Evolutionary conservation across 30 jellyfish, hydroid and myxozoan species (phyloP), one percentile per base, ranked within the genome.

Genomic region (Aurelia sp.): DNA sequence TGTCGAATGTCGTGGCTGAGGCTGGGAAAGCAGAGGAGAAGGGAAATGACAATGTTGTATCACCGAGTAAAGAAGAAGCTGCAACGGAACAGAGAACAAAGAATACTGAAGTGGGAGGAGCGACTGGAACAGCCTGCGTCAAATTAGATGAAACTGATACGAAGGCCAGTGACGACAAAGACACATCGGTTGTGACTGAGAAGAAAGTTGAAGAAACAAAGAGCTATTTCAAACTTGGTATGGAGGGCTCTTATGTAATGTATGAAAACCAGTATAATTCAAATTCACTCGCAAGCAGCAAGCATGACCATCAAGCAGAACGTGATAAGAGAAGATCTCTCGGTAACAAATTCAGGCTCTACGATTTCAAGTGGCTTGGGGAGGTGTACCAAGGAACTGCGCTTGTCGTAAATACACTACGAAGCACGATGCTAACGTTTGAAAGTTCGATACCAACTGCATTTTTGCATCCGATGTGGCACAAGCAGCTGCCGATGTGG

Each of bases 391-490:
- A 84, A 64, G 99, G 99, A 18, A 66, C 85, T 8, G 84, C 94
- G 2, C 91, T 78, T 17, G 86, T 84, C n/a, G 85, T 72, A 8
- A 80, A 84, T 38, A 94, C 99, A 8, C 91, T 94, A 6, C 86
- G 97, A 47, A 89, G 97, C 57, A 70, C 97, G n/a, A 60, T 94
- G 73, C 57, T 94, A 19, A 81, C 97, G 16, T 94, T 94, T 75
- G 99, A 94, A 65, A 94, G 99, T 82, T 89, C 99, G 13, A 80
- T 94, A 22, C 99, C 99, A 13, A 90, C 99, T 13, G 97, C 99
- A 9, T 94, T 94, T 67, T 63, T 94, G 79, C 99, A 94, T 64
- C 99, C 99, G 4, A 71, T 80, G 76, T 94, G 99, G 99, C 76
- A 94, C 85, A 72, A 79, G 67, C 97, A 87, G 78, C 84, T 89